Percentiles rank a stretch among this genome's conserved stretches.
Evolutionary conservation across 2,113 vertebrate genomes (phyloP).

Genomic region (Oreochromis niloticus): DNA sequence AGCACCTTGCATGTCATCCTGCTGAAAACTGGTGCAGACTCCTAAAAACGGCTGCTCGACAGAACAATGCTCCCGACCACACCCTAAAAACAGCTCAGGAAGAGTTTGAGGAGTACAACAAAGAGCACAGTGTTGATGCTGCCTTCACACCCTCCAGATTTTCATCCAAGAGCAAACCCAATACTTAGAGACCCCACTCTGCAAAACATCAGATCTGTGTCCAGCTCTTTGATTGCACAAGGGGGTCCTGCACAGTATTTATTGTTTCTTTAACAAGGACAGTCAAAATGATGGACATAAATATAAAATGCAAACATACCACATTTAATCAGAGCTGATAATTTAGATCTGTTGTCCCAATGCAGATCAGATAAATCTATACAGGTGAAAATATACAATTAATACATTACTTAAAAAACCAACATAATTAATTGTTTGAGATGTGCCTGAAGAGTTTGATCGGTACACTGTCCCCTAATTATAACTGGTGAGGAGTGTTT

Average conservation of each 20-base stretch:
- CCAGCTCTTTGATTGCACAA: background rate
- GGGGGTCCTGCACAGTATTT: background rate
- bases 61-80: background rate
- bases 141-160: background rate
- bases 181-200: background rate
- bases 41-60: fast-evolving
- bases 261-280: background rate
- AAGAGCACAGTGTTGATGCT: background rate
- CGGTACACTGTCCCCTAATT: background rate
- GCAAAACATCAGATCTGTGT: background rate
- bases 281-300: background rate
- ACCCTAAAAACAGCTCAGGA: background rate
- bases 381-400: background rate
- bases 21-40: background rate
- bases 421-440: background rate
- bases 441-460: background rate
- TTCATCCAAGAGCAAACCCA: background rate
- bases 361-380: background rate
- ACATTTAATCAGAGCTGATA: background rate
- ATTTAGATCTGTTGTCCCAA: background rate
- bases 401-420: background rate
- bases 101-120: background rate
- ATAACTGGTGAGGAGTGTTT: background rate
- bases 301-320: background rate
- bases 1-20: background rate